phyloP scores from a whole-genome alignment of 2,797 vertebrate genomes.

The Odontamblyopus lacepedii region DNA sequence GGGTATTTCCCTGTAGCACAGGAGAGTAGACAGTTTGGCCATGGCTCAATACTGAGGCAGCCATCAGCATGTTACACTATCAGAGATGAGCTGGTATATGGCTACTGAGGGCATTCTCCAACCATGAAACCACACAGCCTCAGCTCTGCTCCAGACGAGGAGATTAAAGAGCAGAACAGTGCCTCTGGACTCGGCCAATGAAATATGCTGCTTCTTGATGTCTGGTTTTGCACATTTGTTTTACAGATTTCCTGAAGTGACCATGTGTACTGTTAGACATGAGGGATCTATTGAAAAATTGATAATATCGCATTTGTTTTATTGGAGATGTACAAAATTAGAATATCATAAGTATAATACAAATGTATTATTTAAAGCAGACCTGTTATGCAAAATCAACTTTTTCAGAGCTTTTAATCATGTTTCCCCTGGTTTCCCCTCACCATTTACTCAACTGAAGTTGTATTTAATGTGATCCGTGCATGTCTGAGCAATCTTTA shows the following conservation, averaged over 20 bases:
- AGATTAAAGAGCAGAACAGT: slow-evolving; percentile 51
- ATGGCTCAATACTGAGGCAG: slow-evolving; percentile 38
- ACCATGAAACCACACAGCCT: slow-evolving; percentile 40
- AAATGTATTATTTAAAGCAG: too few species aligned
- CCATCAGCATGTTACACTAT: slow-evolving; percentile 41
- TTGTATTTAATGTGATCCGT: too few species aligned
- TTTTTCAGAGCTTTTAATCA: too few species aligned
- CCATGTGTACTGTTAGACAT: slow-evolving; percentile 14
- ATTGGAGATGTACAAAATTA: too few species aligned
- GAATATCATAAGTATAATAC: too few species aligned
- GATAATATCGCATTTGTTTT: too few species aligned
- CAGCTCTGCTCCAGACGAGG: slow-evolving; percentile 43
- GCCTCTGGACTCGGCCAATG: slow-evolving; percentile 45
- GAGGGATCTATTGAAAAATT: background rate
- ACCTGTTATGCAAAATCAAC: too few species aligned
- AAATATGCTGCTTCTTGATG: slow-evolving; percentile 15
- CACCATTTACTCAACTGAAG: too few species aligned
- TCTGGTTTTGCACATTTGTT: slow-evolving; percentile 7
- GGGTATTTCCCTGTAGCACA: slow-evolving; percentile 37
- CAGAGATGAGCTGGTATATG: slow-evolving; percentile 42
- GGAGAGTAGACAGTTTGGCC: slow-evolving; percentile 27
- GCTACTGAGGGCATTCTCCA: slow-evolving; percentile 48
- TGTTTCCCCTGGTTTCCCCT: too few species aligned
- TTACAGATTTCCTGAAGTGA: slow-evolving; percentile 11
- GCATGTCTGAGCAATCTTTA: too few species aligned